Percentiles rank a stretch among this genome's conserved stretches.
Conservation (phyloP, 2,113 vertebrate genomes). For the Macquaria australasica region DNA sequence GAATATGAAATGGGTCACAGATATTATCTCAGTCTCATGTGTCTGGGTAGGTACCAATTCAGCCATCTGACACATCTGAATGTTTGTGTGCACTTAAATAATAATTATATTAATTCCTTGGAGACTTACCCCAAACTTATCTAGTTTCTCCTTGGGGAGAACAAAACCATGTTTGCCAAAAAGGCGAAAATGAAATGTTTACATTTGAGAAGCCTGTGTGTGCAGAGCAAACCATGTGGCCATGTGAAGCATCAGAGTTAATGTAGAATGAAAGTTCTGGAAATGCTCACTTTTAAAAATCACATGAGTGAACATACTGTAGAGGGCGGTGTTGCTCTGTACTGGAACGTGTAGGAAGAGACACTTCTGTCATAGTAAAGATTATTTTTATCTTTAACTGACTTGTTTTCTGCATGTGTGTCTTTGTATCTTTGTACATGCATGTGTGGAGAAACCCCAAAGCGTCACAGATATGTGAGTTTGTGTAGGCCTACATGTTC, state of each 20-base stretch:
- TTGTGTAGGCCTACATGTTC: slow-evolving; percentile 9
- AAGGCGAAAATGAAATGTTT: neutral
- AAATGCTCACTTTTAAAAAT: neutral
- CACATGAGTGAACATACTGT: neutral
- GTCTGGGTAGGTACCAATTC: neutral
- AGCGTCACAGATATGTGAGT: slow-evolving; percentile 11
- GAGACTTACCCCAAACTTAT: neutral
- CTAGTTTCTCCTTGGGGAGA: neutral
- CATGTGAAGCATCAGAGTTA: neutral
- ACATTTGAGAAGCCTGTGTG: neutral
- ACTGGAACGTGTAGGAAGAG: neutral
- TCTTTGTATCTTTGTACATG: slow-evolving; percentile 1
- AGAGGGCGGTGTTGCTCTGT: slow-evolving; percentile 60
- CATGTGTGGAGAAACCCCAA: neutral
- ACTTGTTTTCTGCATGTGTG: slow-evolving; percentile 10
- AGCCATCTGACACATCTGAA: neutral
- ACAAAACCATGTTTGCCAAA: neutral
- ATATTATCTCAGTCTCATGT: neutral
- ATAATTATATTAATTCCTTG: neutral
- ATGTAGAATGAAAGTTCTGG: neutral
- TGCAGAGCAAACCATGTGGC: neutral
- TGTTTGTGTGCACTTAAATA: neutral
- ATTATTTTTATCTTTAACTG: slow-evolving; percentile 9
- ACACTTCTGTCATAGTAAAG: neutral
- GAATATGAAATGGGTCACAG: neutral